Base-by-base conservation (phyloP, 2,113 vertebrate genomes). In the Clarias gariepinus region DNA sequence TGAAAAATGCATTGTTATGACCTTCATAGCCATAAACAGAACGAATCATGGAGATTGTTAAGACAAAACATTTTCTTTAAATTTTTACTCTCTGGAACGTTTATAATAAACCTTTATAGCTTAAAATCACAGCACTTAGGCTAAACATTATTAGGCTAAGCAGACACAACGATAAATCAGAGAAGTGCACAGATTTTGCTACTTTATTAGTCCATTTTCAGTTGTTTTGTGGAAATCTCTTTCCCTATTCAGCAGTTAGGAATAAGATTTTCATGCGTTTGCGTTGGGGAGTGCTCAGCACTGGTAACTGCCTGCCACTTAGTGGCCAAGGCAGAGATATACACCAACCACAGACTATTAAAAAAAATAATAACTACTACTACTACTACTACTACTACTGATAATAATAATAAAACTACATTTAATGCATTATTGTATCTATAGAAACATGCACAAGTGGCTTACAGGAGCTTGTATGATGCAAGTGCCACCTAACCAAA, bases 301-400 rank as follows among this genome's bases (percentile, higher is more conserved):
- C 41, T 78, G 19, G n/a, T 57, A 57, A 19, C 57, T 81, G 77
- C 4, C 85, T 88, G 85, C 87, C 89, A 90, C 28, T 87, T 85
- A 85, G 78, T 90, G 89, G 89, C 8, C 21, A 84, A 15, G 33
- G 11, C 10, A 23, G 13, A 41, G 53, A n/a, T 1, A 16, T n/a
- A 25, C 58, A 63, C 30, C 33, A 25, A 8, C 15, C 11, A 21
- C 57, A 36, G 30, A 6, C 21, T 53, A 19, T 63, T 63, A 6
- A 23, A 25, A 63, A 18, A 58, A 58, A 41, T 4, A 3, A 41
- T 41, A 3, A 3, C 2, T 41, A 41, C 36, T 41, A 41, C 36
- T 47, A 6, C 6, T 47, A 47, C 4, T 47, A 47, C 41, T 47
- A 4, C 41, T 47, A 4, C 41, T 47, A 47, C 41, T 47, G 6